These are phyloP conservation scores for Bradysia coprophila DNA, from an alignment of 1,140 invertebrate genomes.

Conservation along the genomic window DNA sequence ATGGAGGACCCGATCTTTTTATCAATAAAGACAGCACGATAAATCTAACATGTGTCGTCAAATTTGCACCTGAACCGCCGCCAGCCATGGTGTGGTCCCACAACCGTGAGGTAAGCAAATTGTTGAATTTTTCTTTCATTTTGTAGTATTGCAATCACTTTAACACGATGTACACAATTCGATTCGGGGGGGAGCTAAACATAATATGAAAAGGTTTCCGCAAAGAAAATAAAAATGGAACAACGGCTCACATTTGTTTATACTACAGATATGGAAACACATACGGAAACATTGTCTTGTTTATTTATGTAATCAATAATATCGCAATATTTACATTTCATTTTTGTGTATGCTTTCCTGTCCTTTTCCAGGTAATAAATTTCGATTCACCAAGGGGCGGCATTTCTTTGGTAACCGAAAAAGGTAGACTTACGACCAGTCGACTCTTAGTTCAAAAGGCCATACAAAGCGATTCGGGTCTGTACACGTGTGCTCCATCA, in stretches of 20 bases:
- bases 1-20: slow-evolving; percentile 61
- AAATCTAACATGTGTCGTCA: slow-evolving; percentile 70
- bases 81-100: slow-evolving; percentile 62
- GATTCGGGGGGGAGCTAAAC: too few species aligned
- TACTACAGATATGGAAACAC: too few species aligned
- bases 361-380: slow-evolving; percentile 41
- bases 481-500: slow-evolving; percentile 57
- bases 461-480: slow-evolving; percentile 49
- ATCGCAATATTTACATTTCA: too few species aligned
- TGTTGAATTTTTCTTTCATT: background rate
- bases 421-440: slow-evolving; percentile 57
- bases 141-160: too few species aligned
- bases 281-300: too few species aligned
- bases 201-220: too few species aligned
- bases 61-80: slow-evolving; percentile 63
- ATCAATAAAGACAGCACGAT: slow-evolving; percentile 75
- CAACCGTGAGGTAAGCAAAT: slow-evolving; percentile 50
- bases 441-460: slow-evolving; percentile 60
- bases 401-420: slow-evolving; percentile 62
- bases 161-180: too few species aligned
- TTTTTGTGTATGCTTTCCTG: too few species aligned
- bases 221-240: too few species aligned
- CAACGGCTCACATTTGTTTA: too few species aligned
- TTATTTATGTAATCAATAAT: too few species aligned
- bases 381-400: slow-evolving; percentile 60